phyloP scores from a whole-genome alignment of 2,888 invertebrate genomes.

The Perdita meconis region DNA sequence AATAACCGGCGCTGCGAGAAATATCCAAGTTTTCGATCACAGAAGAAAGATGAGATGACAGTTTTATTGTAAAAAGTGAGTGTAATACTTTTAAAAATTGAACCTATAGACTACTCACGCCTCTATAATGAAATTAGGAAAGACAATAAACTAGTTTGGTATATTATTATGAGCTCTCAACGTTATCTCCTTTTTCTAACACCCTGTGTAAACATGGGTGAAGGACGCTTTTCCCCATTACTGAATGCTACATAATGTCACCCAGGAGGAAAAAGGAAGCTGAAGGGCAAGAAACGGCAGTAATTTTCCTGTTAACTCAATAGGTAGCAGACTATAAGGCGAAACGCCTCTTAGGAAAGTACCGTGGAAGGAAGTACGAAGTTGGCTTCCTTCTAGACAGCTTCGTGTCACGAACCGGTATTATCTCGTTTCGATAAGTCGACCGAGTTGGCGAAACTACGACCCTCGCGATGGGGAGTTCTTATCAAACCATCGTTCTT shows the following conservation, averaged over 20 bases:
- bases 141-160: too few relatives aligned
- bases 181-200: too few relatives aligned
- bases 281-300: conserved; percentile 12
- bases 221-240: not conserved
- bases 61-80: too few relatives aligned
- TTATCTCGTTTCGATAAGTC: conserved; percentile 70
- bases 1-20: too few relatives aligned
- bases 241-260: not conserved
- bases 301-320: conserved; percentile 42
- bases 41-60: too few relatives aligned
- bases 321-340: conserved; percentile 39
- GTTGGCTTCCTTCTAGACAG: conserved; percentile 54
- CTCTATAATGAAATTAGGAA: too few relatives aligned
- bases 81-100: too few relatives aligned
- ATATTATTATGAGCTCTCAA: too few relatives aligned
- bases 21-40: too few relatives aligned
- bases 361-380: conserved; percentile 48
- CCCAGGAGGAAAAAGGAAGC: not conserved
- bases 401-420: conserved; percentile 63
- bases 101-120: too few relatives aligned
- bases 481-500: conserved; percentile 34
- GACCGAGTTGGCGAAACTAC: conserved; percentile 52
- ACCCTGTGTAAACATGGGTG: too few relatives aligned
- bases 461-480: conserved; percentile 23
- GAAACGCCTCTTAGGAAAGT: conserved; percentile 58